Evolutionary conservation across 1,140 invertebrate species (phyloP).

Genomic region (Hycleus cichorii): DNA sequence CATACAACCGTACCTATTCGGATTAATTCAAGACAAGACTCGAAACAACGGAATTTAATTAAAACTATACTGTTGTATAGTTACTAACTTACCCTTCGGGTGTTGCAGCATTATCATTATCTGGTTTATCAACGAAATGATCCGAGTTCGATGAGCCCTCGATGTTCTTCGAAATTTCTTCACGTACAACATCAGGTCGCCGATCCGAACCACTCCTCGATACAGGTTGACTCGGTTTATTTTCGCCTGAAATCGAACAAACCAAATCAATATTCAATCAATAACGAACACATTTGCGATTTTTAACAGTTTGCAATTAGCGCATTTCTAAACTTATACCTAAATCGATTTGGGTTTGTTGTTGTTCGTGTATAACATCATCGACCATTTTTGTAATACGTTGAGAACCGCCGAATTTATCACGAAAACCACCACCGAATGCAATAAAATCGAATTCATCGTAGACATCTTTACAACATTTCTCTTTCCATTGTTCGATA

Average conservation of each 20-base stretch:
- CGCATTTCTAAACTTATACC: neutral
- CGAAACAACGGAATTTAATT: too few relatives aligned
- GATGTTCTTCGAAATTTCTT: slow-evolving; percentile 21
- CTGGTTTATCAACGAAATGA: too few relatives aligned
- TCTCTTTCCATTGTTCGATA: slow-evolving; percentile 11
- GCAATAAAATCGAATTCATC: slow-evolving; percentile 39
- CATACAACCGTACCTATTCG: too few relatives aligned
- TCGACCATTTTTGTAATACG: neutral
- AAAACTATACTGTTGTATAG: too few relatives aligned
- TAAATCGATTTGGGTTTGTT: neutral
- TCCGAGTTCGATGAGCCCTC: too few relatives aligned
- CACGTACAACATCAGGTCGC: slow-evolving; percentile 34
- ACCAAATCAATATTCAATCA: slow-evolving; percentile 5
- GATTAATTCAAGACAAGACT: too few relatives aligned
- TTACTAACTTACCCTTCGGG: too few relatives aligned
- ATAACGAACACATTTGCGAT: neutral
- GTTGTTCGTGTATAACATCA: neutral
- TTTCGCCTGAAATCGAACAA: slow-evolving; percentile 26
- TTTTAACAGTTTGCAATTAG: too few relatives aligned
- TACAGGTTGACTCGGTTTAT: slow-evolving; percentile 34
- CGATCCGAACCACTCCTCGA: slow-evolving; percentile 37
- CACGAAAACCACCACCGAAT: slow-evolving; percentile 19
- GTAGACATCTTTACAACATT: slow-evolving; percentile 20
- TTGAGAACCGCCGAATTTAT: slow-evolving; percentile 11
- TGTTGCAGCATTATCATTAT: too few relatives aligned